These are phyloP conservation scores for Cheilosia pagana DNA, from an alignment of 2,888 invertebrate species.

Conservation along the genomic window DNA sequence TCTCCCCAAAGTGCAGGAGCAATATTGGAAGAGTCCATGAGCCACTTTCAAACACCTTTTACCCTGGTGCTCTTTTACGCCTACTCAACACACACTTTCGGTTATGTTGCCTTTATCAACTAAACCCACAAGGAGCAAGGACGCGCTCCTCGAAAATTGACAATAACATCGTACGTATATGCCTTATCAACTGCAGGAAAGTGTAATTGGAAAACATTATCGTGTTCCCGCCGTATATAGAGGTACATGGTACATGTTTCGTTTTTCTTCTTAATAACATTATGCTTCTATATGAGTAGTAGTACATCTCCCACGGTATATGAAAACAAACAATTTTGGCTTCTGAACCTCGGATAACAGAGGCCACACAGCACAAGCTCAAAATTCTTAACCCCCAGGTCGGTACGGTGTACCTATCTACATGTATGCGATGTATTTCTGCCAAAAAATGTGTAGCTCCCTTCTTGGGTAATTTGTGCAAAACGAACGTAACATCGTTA, in stretches of 20 bases:
- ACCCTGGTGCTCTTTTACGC: too few relatives aligned
- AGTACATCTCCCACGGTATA: not conserved
- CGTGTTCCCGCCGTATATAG: not conserved
- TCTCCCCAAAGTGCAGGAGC: too few relatives aligned
- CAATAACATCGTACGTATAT: not conserved
- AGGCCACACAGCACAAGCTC: slow-evolving; percentile 27
- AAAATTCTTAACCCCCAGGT: slow-evolving; percentile 16
- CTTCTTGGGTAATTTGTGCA: slow-evolving; percentile 63
- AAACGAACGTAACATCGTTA: slow-evolving; percentile 44
- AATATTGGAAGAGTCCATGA: too few relatives aligned
- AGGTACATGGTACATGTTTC: slow-evolving; percentile 2
- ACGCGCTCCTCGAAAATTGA: not conserved
- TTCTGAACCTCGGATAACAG: slow-evolving; percentile 28
- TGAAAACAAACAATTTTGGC: slow-evolving; percentile 30
- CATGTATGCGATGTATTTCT: slow-evolving; percentile 41
- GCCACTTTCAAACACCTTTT: too few relatives aligned
- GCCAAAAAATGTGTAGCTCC: slow-evolving; percentile 46
- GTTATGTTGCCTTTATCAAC: not conserved
- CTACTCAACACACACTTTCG: too few relatives aligned
- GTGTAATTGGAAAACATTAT: slow-evolving; percentile 26
- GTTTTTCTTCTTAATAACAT: slow-evolving; percentile 21
- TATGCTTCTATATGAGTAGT: not conserved
- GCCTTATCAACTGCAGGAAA: slow-evolving; percentile 32
- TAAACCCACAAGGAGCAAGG: not conserved
- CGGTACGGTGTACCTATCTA: not conserved